Evolutionary conservation across 2,888 invertebrate species (phyloP).

Genomic region (Trachelus tabidus): DNA sequence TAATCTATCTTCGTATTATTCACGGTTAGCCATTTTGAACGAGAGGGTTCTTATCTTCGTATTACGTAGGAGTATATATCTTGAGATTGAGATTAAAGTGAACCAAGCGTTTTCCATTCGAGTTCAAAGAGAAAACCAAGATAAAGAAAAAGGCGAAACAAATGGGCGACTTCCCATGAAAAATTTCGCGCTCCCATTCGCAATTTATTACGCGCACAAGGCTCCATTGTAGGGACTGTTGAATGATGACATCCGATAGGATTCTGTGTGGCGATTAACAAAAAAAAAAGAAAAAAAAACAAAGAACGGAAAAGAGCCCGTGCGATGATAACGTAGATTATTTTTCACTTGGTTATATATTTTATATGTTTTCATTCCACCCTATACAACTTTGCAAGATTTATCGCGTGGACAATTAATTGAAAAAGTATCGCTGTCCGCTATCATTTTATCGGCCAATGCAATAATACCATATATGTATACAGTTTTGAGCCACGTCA

Average conservation of each 20-base stretch:
- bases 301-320: background rate
- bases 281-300: background rate
- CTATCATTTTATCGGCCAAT: background rate
- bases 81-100: no score
- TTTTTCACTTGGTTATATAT: background rate
- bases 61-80: no score
- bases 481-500: background rate
- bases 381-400: background rate
- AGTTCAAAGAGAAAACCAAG: no score
- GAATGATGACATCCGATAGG: background rate
- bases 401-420: background rate
- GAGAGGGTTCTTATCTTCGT: no score
- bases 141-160: no score
- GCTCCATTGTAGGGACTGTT: background rate
- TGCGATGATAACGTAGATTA: background rate
- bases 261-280: background rate
- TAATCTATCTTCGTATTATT: no score
- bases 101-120: no score
- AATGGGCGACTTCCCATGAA: no score
- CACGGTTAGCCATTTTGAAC: no score
- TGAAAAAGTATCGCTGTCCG: background rate
- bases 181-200: background rate
- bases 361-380: no score
- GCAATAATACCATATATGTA: background rate
- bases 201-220: background rate